Evolutionary conservation across 2,113 vertebrate genomes (phyloP).

Genomic region (Nasalis larvatus): DNA sequence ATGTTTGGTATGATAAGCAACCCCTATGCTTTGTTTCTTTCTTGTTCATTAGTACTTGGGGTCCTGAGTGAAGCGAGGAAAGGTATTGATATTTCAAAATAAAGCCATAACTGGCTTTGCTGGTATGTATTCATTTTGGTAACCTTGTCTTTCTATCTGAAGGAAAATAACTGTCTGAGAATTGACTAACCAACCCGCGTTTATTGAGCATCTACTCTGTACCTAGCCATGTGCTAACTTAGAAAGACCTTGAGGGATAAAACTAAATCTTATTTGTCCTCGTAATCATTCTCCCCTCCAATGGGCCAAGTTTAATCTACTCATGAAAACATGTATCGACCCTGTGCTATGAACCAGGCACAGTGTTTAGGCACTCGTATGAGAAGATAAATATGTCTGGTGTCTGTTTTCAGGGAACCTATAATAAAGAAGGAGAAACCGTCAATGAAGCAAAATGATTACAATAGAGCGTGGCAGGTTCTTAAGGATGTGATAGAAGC

Average conservation of each 20-base stretch:
- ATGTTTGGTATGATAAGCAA: not conserved
- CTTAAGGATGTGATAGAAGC: not conserved
- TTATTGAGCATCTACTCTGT: not conserved
- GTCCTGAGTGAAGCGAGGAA: not conserved
- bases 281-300: not conserved
- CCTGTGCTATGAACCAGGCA: not conserved
- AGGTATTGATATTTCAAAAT: not conserved
- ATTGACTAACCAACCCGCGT: not conserved
- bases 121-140: not conserved
- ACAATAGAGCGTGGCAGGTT: not conserved
- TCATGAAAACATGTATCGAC: not conserved
- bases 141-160: not conserved
- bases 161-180: not conserved
- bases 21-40: not conserved
- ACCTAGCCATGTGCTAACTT: not conserved
- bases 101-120: not conserved
- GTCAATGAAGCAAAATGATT: not conserved
- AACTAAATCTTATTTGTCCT: not conserved
- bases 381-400: not conserved
- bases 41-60: not conserved
- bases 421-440: not conserved
- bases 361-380: not conserved
- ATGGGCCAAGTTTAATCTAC: not conserved
- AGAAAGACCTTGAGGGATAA: not conserved
- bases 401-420: not conserved